Evolutionary conservation across 2,797 vertebrate species (phyloP).

Genomic region (Neoniphon sammara): DNA sequence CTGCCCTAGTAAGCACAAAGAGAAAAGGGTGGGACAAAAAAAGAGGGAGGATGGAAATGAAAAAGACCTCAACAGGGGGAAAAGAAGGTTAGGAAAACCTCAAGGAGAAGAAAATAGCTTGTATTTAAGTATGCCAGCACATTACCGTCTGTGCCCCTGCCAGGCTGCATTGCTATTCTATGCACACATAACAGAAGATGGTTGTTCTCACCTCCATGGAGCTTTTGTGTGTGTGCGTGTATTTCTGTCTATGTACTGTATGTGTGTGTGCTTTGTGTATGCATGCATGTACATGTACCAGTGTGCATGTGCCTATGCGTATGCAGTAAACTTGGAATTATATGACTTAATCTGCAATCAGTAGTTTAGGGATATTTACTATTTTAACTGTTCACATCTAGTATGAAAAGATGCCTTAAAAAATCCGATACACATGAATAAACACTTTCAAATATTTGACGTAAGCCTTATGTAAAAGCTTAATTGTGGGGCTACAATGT

Average conservation of each 20-base stretch:
- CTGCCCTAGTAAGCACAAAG: conserved; percentile 75
- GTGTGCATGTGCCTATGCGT: background rate
- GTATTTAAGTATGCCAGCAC: conserved; percentile 61
- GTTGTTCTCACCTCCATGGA: conserved; percentile 40
- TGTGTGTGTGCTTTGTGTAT: conserved; percentile 9
- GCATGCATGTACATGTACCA: background rate
- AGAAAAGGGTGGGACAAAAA: conserved; percentile 75
- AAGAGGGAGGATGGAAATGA: conserved; percentile 66
- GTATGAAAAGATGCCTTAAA: background rate
- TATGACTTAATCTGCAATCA: background rate
- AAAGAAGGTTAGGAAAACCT: conserved; percentile 74
- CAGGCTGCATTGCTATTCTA: conserved; percentile 50
- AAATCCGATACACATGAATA: background rate
- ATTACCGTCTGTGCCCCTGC: conserved; percentile 43
- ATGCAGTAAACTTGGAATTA: background rate
- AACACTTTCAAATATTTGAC: background rate
- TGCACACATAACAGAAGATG: conserved; percentile 47
- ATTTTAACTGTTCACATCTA: background rate
- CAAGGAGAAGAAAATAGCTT: conserved; percentile 71
- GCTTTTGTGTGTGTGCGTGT: background rate
- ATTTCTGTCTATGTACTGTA: background rate
- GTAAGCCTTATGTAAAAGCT: background rate
- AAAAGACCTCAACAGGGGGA: conserved; percentile 70
- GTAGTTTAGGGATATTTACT: background rate
- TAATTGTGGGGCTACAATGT: background rate